phyloP scores from a whole-genome alignment of 2,797 vertebrate species.

The Sparus aurata region DNA sequence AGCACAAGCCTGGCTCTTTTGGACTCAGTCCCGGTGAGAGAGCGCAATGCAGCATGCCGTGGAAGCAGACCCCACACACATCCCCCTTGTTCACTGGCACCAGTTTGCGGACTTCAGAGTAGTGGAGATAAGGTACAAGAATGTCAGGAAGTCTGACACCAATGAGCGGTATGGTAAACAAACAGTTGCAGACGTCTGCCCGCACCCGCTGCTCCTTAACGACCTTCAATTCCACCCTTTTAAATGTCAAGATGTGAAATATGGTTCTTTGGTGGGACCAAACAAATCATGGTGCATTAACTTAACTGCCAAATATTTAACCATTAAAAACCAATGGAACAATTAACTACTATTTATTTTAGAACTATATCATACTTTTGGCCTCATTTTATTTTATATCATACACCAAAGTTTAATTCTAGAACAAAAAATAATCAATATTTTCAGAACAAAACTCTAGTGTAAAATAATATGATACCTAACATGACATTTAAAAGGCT shows the following conservation, averaged over 20 bases:
- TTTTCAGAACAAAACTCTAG: not conserved
- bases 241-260: slow-evolving; percentile 81
- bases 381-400: not conserved
- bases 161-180: slow-evolving; percentile 83
- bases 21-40: slow-evolving; percentile 74
- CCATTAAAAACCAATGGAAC: not conserved
- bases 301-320: slow-evolving; percentile 9
- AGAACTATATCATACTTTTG: not conserved
- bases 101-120: slow-evolving; percentile 78
- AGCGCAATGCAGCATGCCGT: slow-evolving; percentile 60
- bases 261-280: slow-evolving; percentile 52
- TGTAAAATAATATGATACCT: not conserved
- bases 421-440: not conserved
- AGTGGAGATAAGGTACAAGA: slow-evolving; percentile 84
- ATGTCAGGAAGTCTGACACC: slow-evolving; percentile 88
- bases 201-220: slow-evolving; percentile 80
- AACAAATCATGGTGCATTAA: slow-evolving; percentile 57
- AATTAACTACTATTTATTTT: not conserved
- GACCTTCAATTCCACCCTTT: slow-evolving; percentile 82
- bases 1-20: slow-evolving; percentile 83
- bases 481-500: not conserved
- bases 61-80: slow-evolving; percentile 72
- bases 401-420: not conserved
- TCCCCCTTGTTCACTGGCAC: slow-evolving; percentile 75
- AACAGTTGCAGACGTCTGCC: slow-evolving; percentile 85